Base-by-base conservation (phyloP, 2,888 invertebrate genomes). In the Sisyra nigra region DNA sequence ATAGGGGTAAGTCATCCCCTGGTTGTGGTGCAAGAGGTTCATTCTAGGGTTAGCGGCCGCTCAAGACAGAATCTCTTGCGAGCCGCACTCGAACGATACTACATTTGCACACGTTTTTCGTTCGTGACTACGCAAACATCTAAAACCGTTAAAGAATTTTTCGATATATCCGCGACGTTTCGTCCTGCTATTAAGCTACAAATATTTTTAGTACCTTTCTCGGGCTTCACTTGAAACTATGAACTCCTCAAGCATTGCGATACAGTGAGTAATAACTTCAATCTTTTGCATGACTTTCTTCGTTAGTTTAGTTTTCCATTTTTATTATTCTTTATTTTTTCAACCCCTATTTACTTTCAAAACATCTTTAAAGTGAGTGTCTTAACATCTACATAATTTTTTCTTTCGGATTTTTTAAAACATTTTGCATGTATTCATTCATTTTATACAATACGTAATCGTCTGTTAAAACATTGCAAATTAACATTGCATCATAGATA, bases 41-140 rank as follows among this genome's bases (percentile, higher is more conserved):
- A 42, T 42, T 42, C 42, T 42, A 42, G 42, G 42, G 42, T 42
- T 42, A 42, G 42, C 34, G 29, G 19, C 35, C 24, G 42, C 24
- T 8, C 42, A 35, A 35, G 42, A 42, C 34, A 18, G 15, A 24
- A 14, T 24, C 24, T 24, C 34, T 33, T 14, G 34, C 13, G 34
- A 3, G 11, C 11, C 34, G 34, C 13, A 34, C 34, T 34, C 11
- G 34, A 34, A 34, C 34, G 13, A 34, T n/a, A 34, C 4, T 11
- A 24, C 24, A 24, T 7, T 34, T 15, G 15, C 11, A 34, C 15
- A n/a, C 15, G 7, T 13, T 13, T 34, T 14, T 13, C 34, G 34
- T n/a, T 3, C 4, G 34, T 24, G 24, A 24, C 24, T 7, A 24
- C 24, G 24, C 24, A 24, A 24, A 24, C 24, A 24, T 24, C 24